Conservation (phyloP, 1,140 invertebrate genomes). For the Papilio glaucus region DNA sequence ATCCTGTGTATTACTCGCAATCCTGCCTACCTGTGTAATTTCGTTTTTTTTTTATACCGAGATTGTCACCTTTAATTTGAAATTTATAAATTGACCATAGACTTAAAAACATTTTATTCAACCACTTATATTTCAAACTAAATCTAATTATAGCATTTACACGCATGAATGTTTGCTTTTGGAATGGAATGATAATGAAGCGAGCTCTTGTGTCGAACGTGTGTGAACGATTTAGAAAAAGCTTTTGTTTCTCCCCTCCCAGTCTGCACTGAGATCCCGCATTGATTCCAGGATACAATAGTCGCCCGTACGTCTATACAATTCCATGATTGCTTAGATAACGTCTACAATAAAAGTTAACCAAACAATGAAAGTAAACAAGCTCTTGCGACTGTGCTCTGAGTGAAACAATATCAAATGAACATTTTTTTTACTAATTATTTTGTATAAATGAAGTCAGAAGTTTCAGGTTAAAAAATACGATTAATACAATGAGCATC, state of each 20-base stretch:
- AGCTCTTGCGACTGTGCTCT: not conserved
- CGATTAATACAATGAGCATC: too few species aligned
- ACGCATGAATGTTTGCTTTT: slow-evolving; percentile 45
- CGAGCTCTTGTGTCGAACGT: slow-evolving; percentile 65
- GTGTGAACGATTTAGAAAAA: slow-evolving; percentile 67
- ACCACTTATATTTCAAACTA: slow-evolving; percentile 37
- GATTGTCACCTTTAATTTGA: too few species aligned
- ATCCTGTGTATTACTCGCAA: too few species aligned
- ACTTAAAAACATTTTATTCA: too few species aligned
- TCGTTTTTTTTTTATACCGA: too few species aligned
- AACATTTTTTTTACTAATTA: too few species aligned
- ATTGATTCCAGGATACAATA: slow-evolving; percentile 77
- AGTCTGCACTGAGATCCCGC: slow-evolving; percentile 52
- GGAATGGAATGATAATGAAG: slow-evolving; percentile 54
- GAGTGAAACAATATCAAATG: not conserved
- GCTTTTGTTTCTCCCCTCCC: slow-evolving; percentile 72
- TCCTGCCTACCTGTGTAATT: too few species aligned
- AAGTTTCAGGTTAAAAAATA: too few species aligned
- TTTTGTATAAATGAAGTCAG: too few species aligned
- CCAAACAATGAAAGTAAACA: slow-evolving; percentile 53
- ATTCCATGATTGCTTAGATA: slow-evolving; percentile 74
- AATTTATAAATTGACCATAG: too few species aligned
- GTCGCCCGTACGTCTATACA: slow-evolving; percentile 62
- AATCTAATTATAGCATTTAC: slow-evolving; percentile 10
- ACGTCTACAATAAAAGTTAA: slow-evolving; percentile 72